phyloP scores from a whole-genome alignment of 1,140 invertebrate species.

The Coptotermes formosanus region DNA sequence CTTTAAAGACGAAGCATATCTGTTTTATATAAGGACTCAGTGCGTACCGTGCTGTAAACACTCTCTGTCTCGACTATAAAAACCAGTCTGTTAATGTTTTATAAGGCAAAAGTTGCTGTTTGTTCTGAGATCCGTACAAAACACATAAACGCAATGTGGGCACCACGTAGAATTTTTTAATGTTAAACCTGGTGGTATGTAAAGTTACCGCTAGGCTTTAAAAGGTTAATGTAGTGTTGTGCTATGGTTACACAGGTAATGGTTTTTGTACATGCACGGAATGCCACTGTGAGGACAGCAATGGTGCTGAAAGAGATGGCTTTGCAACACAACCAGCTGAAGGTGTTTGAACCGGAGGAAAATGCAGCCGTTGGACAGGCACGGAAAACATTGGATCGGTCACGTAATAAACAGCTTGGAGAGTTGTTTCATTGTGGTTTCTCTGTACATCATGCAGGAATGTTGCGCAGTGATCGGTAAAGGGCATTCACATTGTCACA shows the following conservation, averaged over 20 bases:
- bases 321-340: slow-evolving; percentile 66
- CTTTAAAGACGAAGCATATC: no score
- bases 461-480: slow-evolving; percentile 80
- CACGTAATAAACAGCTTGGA: slow-evolving; percentile 70
- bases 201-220: no score
- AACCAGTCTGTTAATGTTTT: no score
- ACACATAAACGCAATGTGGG: no score
- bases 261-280: slow-evolving; percentile 98
- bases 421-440: slow-evolving; percentile 88
- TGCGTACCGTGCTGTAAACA: no score
- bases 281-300: slow-evolving; percentile 89
- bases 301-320: slow-evolving; percentile 75
- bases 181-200: no score
- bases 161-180: no score
- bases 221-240: no score
- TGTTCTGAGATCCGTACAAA: no score
- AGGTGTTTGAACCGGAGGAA: slow-evolving; percentile 66
- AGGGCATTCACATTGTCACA: slow-evolving; percentile 34
- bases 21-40: no score
- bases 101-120: no score
- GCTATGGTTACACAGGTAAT: slow-evolving; percentile 66
- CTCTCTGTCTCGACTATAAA: no score
- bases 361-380: slow-evolving; percentile 59
- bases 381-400: slow-evolving; percentile 64
- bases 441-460: slow-evolving; percentile 95